phyloP scores from a whole-genome alignment of 1,140 invertebrate genomes.

The Neodiprion lecontei region DNA sequence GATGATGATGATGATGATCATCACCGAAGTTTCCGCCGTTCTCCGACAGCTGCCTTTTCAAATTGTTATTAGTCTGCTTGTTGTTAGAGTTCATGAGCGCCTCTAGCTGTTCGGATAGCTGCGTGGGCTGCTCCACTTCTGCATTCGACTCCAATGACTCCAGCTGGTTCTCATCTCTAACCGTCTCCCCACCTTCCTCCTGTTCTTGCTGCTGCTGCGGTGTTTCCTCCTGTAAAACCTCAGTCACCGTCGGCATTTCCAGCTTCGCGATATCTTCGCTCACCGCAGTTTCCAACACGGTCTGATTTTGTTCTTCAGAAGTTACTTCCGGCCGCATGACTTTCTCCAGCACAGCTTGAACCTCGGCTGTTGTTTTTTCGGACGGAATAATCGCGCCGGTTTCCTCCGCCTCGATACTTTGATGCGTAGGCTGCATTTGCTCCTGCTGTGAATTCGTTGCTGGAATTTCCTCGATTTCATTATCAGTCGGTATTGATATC shows the following conservation, averaged over 20 bases:
- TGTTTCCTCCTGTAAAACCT: slow-evolving; percentile 7
- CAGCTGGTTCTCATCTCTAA: slow-evolving; percentile 24
- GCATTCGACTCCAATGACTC: neutral
- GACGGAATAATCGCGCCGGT: neutral
- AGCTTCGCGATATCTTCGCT: neutral
- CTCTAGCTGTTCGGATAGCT: slow-evolving; percentile 46
- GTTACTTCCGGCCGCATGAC: slow-evolving; percentile 3
- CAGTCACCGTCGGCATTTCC: slow-evolving; percentile 9
- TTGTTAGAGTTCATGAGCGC: slow-evolving; percentile 38
- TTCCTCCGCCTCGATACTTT: neutral
- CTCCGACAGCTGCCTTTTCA: slow-evolving; percentile 34
- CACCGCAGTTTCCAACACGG: neutral
- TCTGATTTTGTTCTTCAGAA: neutral
- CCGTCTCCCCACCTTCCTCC: slow-evolving; percentile 15
- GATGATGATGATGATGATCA: neutral
- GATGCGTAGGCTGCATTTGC: slow-evolving; percentile 26
- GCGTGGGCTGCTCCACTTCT: slow-evolving; percentile 11
- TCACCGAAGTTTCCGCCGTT: slow-evolving; percentile 37
- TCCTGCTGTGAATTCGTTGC: slow-evolving; percentile 25
- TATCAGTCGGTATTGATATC: slow-evolving; percentile 34
- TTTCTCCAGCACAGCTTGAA: neutral
- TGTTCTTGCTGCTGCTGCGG: neutral
- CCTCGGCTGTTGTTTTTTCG: neutral
- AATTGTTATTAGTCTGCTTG: slow-evolving; percentile 28
- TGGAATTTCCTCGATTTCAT: slow-evolving; percentile 28